These are phyloP conservation scores for Melanotaenia duboulayi DNA, from an alignment of 2,113 vertebrate species.

Conservation along the genomic window DNA sequence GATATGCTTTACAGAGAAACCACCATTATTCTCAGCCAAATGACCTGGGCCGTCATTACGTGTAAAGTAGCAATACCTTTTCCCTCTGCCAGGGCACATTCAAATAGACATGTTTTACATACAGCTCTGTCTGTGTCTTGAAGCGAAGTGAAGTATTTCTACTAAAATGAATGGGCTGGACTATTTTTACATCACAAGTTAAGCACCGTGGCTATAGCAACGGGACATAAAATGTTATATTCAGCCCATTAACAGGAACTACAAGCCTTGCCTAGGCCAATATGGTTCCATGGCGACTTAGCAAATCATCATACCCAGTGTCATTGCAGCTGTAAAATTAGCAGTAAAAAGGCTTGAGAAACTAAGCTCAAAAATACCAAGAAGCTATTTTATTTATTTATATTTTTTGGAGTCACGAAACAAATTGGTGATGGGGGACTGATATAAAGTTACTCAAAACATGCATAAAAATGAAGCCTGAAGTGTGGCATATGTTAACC, in stretches of 20 bases:
- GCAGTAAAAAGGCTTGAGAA: slow-evolving; percentile 66
- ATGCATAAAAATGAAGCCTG: too few species aligned
- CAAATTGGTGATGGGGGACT: not conserved
- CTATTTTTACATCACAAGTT: slow-evolving; percentile 80
- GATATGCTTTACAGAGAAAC: slow-evolving; percentile 95
- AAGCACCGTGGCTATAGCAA: slow-evolving; percentile 79
- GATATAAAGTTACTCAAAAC: slow-evolving; percentile 17
- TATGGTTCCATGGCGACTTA: slow-evolving; percentile 74
- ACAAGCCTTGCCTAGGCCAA: slow-evolving; percentile 75
- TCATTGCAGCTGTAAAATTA: slow-evolving; percentile 72
- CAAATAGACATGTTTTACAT: slow-evolving; percentile 75
- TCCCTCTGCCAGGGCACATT: slow-evolving; percentile 73
- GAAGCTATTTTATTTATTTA: slow-evolving; percentile 41
- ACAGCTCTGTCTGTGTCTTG: slow-evolving; percentile 70
- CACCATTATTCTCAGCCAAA: slow-evolving; percentile 94
- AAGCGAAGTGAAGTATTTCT: slow-evolving; percentile 78
- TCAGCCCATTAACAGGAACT: slow-evolving; percentile 74
- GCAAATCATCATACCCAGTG: slow-evolving; percentile 71
- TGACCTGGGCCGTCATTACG: slow-evolving; percentile 92
- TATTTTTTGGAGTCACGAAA: slow-evolving; percentile 31
- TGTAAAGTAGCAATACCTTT: slow-evolving; percentile 85
- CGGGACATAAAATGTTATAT: slow-evolving; percentile 81
- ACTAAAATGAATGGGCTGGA: slow-evolving; percentile 80
- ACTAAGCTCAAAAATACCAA: slow-evolving; percentile 48
- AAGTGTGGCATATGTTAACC: not conserved